Percentiles rank a stretch among this genome's conserved stretches.
phyloP scores from a whole-genome alignment of 2,113 vertebrate genomes.

The Guaruba guarouba region DNA sequence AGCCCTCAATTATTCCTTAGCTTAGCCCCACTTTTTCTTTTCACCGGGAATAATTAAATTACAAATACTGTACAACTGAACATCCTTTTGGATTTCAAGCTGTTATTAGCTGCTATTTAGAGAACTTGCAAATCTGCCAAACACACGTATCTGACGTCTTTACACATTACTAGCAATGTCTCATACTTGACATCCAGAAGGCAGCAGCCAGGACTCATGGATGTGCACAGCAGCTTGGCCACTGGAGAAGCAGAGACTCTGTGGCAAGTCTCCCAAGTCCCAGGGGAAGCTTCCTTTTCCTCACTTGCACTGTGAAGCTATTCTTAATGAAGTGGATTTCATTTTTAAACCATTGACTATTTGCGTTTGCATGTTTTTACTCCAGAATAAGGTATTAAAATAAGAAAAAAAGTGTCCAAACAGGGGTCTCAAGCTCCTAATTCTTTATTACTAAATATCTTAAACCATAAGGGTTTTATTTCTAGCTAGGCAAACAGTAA shows the following conservation, averaged over 20 bases:
- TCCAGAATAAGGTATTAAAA: background rate
- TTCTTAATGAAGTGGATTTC: background rate
- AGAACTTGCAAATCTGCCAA: background rate
- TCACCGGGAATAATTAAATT: background rate
- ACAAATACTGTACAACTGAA: background rate
- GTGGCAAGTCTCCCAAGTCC: background rate
- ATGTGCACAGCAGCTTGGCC: background rate
- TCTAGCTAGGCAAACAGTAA: background rate
- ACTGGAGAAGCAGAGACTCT: background rate
- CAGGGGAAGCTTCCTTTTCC: background rate
- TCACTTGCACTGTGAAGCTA: rapidly evolving
- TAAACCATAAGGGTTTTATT: rapidly evolving
- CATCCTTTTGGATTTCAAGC: background rate
- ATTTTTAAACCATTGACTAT: background rate
- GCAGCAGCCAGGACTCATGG: rapidly evolving
- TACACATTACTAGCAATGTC: background rate
- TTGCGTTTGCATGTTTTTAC: background rate
- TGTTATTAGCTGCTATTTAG: background rate
- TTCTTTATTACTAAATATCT: background rate
- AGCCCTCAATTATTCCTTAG: background rate
- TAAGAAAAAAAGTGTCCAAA: background rate
- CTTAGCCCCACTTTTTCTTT: background rate
- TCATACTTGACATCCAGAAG: background rate
- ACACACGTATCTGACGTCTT: background rate
- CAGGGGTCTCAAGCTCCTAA: background rate